Conservation (phyloP, 2,797 vertebrate species). For the Bufotes viridis region DNA sequence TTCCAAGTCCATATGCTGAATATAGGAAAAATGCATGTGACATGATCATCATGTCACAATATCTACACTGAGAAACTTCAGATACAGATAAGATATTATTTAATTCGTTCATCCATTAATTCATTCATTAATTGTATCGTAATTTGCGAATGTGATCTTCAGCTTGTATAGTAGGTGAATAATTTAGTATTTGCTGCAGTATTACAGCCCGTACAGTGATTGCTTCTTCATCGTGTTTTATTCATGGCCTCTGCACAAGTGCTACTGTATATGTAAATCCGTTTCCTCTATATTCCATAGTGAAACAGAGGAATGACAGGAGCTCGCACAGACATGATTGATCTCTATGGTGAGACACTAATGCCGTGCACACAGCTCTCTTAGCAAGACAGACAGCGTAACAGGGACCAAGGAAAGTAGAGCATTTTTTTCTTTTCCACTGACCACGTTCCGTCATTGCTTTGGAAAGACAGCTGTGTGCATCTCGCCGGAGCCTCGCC, state of each 20-base stretch:
- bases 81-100: background rate
- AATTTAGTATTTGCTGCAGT: background rate
- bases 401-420: background rate
- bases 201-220: background rate
- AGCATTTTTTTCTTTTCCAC: background rate
- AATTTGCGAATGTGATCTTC: background rate
- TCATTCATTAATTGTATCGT: background rate
- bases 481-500: constrained; percentile 6
- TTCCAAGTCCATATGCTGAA: background rate
- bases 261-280: constrained; percentile 16
- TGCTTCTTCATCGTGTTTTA: constrained; percentile 20
- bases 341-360: constrained; percentile 23
- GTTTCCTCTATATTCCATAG: constrained; percentile 10
- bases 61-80: background rate
- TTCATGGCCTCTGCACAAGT: constrained; percentile 14
- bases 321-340: constrained; percentile 30
- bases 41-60: background rate
- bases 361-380: constrained; percentile 13
- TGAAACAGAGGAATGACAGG: constrained; percentile 5
- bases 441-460: constrained; percentile 15
- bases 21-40: background rate
- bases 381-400: constrained; percentile 8
- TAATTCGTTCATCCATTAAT: background rate
- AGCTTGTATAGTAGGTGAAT: background rate
- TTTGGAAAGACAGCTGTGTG: constrained; percentile 21